Evolutionary conservation across 2,797 vertebrate genomes (phyloP).

Genomic region (Malacoctenus gilli): DNA sequence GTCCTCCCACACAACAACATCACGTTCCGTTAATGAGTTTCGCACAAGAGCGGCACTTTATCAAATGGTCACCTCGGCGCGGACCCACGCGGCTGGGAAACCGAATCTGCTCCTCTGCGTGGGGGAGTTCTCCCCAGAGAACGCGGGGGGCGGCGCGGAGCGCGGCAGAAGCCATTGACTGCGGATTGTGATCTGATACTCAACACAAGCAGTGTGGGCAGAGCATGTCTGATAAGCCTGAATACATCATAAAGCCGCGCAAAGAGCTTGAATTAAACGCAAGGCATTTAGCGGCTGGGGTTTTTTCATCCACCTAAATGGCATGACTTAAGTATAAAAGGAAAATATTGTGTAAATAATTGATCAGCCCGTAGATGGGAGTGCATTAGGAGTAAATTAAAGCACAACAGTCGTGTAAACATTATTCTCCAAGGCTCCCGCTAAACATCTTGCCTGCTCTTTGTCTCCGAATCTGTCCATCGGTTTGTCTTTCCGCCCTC

Average conservation of each 20-base stretch:
- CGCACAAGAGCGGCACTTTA: slow-evolving; percentile 45
- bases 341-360: slow-evolving; percentile 64
- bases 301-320: slow-evolving; percentile 29
- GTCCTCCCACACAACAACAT: slow-evolving; percentile 59
- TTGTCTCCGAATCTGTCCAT: slow-evolving; percentile 50
- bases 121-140: slow-evolving; percentile 64
- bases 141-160: slow-evolving; percentile 8
- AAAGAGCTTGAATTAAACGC: slow-evolving; percentile 52
- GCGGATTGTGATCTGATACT: slow-evolving; percentile 57
- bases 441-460: slow-evolving; percentile 48
- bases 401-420: slow-evolving; percentile 53
- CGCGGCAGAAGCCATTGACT: slow-evolving; percentile 43
- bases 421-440: slow-evolving; percentile 25
- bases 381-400: slow-evolving; percentile 53
- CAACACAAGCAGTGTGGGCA: slow-evolving; percentile 57
- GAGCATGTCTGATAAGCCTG: slow-evolving; percentile 57
- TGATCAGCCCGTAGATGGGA: slow-evolving; percentile 54
- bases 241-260: slow-evolving; percentile 41
- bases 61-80: slow-evolving; percentile 53
- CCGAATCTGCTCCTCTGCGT: slow-evolving; percentile 26
- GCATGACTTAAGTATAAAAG: slow-evolving; percentile 37
- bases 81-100: slow-evolving; percentile 25
- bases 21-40: slow-evolving; percentile 53
- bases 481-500: slow-evolving; percentile 38
- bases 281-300: slow-evolving; percentile 45